phyloP scores from a whole-genome alignment of 2,113 vertebrate species.

The Macrotus californicus region DNA sequence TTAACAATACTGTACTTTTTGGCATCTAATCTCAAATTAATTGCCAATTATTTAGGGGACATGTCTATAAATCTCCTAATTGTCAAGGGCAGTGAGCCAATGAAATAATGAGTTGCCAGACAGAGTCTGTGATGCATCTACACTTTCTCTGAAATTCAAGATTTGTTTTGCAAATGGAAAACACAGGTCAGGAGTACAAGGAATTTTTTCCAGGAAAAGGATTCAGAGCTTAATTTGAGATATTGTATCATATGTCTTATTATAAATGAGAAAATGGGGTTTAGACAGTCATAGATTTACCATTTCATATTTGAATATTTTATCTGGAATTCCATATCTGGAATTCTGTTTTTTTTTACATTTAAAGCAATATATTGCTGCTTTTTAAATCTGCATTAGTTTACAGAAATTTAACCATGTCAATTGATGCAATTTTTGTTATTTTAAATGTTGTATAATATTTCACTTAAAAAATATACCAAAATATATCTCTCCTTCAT shows the following conservation, averaged over 20 bases:
- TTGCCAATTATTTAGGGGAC: slow-evolving; percentile 58
- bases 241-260: neutral
- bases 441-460: slow-evolving; percentile 26
- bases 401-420: neutral
- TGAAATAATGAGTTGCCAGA: slow-evolving; percentile 39
- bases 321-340: neutral
- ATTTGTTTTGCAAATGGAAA: slow-evolving; percentile 24
- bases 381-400: neutral
- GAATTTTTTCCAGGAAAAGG: neutral
- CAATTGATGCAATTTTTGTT: neutral
- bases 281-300: neutral
- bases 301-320: neutral
- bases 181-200: neutral
- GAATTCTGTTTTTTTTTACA: neutral
- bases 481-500: neutral
- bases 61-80: slow-evolving; percentile 53
- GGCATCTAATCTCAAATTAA: slow-evolving; percentile 63
- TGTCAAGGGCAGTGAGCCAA: slow-evolving; percentile 52
- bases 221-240: neutral
- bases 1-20: slow-evolving; percentile 48
- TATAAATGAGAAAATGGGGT: neutral
- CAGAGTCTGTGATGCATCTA: neutral
- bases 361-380: neutral
- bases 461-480: neutral
- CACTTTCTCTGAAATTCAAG: slow-evolving; percentile 24